These are phyloP conservation scores for Acanthurus tractus DNA, from an alignment of 2,797 vertebrate genomes.

Conservation along the genomic window DNA sequence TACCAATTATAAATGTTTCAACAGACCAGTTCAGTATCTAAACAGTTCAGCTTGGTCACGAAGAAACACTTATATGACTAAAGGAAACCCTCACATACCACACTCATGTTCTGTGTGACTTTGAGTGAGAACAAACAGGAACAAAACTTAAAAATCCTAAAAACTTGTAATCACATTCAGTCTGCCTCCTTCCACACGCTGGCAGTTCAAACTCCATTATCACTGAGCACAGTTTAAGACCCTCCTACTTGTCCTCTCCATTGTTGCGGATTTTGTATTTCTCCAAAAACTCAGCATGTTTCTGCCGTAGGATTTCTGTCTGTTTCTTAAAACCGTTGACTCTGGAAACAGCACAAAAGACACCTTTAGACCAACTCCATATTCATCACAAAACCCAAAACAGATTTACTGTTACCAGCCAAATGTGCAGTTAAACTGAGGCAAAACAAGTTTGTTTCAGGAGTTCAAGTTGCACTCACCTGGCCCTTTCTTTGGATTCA, in stretches of 20 bases:
- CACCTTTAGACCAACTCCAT: not conserved
- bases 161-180: constrained; percentile 37
- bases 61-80: constrained; percentile 12
- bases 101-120: not conserved
- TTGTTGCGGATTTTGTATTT: constrained; percentile 67
- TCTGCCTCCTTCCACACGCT: constrained; percentile 12
- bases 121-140: not conserved
- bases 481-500: constrained; percentile 88
- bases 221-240: constrained; percentile 15
- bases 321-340: constrained; percentile 87
- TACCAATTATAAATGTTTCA: constrained; percentile 10
- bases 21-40: not conserved
- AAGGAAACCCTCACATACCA: not conserved
- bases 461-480: constrained; percentile 74
- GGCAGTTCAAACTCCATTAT: constrained; percentile 20
- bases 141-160: constrained; percentile 28
- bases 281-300: constrained; percentile 82
- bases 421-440: not conserved
- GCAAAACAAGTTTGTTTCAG: not conserved
- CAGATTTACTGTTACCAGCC: not conserved
- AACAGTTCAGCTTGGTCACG: not conserved
- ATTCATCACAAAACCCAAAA: not conserved
- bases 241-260: constrained; percentile 74
- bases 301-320: constrained; percentile 86
- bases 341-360: constrained; percentile 68